phyloP scores from a whole-genome alignment of 2,113 vertebrate genomes.

The Anguilla rostrata region DNA sequence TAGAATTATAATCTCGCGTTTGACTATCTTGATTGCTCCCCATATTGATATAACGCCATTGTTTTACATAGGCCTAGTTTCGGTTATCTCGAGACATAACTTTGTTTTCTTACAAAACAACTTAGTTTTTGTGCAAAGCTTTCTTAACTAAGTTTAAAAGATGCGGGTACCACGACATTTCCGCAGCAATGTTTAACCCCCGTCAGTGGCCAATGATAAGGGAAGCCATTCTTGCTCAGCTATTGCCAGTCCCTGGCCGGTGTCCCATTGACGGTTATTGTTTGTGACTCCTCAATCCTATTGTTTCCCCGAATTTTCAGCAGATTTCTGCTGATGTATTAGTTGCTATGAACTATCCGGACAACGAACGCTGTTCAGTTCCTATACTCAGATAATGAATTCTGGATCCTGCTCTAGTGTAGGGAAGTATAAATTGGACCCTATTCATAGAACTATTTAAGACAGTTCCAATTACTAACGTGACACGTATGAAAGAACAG shows the following conservation, averaged over 20 bases:
- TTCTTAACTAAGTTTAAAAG: not conserved
- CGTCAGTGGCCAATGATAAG: not conserved
- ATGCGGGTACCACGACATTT: not conserved
- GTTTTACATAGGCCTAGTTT: not conserved
- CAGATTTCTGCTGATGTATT: conserved; percentile 65
- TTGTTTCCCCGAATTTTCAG: conserved; percentile 72
- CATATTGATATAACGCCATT: not conserved
- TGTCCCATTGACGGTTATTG: conserved; percentile 66
- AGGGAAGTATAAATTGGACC: conserved; percentile 49
- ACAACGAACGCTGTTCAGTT: conserved; percentile 56
- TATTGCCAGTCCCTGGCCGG: conserved; percentile 33
- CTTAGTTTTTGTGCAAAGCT: not conserved
- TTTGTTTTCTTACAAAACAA: not conserved
- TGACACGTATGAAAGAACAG: not conserved
- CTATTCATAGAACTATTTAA: conserved; percentile 10
- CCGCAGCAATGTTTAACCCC: not conserved
- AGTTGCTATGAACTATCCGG: conserved; percentile 60
- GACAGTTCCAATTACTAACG: not conserved
- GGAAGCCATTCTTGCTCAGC: conserved; percentile 20
- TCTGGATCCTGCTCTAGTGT: conserved; percentile 45
- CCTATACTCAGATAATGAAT: conserved; percentile 63
- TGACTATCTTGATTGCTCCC: not conserved
- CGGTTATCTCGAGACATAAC: not conserved
- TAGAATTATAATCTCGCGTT: no score
- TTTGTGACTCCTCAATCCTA: conserved; percentile 74